Conservation (phyloP, 2,888 invertebrate genomes). For the Anagyrus pseudococci region DNA sequence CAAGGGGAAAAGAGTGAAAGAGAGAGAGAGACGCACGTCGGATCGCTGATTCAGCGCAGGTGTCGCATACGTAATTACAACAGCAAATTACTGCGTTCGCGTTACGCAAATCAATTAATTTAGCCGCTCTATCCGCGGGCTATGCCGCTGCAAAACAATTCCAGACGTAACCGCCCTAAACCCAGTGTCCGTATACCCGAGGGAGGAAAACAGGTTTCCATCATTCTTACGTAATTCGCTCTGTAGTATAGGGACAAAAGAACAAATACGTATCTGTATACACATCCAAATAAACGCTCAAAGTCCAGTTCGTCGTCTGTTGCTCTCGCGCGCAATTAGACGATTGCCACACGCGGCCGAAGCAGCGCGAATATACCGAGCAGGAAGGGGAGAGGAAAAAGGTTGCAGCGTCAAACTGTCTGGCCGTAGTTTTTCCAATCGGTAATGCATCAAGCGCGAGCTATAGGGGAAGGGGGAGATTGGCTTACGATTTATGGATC, state of each 20-base stretch:
- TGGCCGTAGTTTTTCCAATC: too few species aligned
- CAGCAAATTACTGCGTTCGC: slow-evolving; percentile 4
- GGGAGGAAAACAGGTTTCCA: slow-evolving; percentile 8
- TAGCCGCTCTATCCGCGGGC: neutral
- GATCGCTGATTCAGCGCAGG: slow-evolving; percentile 23
- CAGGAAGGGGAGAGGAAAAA: neutral
- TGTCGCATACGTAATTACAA: slow-evolving; percentile 24
- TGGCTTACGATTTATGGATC: neutral
- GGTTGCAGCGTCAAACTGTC: neutral
- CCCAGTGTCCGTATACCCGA: neutral
- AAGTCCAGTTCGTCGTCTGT: neutral
- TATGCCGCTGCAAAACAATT: slow-evolving; percentile 2
- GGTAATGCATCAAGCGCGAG: neutral
- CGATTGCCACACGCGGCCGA: neutral
- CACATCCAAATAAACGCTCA: neutral
- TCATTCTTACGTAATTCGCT: neutral
- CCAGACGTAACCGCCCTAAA: neutral
- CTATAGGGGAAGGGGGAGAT: neutral
- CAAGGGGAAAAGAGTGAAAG: neutral
- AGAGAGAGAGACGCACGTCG: neutral
- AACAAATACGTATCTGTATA: neutral
- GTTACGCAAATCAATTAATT: slow-evolving; percentile 32
- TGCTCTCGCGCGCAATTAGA: neutral
- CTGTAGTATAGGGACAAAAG: too few species aligned
- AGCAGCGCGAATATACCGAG: neutral